These are phyloP conservation scores for Plestiodon gilberti DNA, from an alignment of 2,113 vertebrate genomes.

Conservation along the genomic window DNA sequence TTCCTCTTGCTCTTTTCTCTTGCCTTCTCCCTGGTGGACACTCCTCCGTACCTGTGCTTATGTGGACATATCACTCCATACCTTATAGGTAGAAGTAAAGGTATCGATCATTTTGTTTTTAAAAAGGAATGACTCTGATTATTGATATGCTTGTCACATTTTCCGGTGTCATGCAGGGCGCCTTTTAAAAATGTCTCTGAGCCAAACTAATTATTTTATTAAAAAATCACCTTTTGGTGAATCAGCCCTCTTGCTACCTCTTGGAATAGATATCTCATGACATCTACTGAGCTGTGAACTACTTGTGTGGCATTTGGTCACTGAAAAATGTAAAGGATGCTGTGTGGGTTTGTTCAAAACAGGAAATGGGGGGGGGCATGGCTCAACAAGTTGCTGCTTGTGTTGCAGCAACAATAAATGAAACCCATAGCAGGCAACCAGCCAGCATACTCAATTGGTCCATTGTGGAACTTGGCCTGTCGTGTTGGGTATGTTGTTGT, in stretches of 20 bases:
- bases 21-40: constrained; percentile 73
- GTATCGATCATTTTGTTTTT: constrained; percentile 84
- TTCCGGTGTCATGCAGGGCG: constrained; percentile 28
- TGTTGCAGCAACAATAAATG: not conserved
- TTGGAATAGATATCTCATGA: not conserved
- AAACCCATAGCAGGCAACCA: not conserved
- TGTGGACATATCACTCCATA: constrained; percentile 76
- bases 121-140: constrained; percentile 60
- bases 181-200: constrained; percentile 41
- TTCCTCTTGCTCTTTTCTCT: constrained; percentile 67
- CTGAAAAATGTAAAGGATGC: not conserved
- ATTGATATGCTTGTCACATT: constrained; percentile 57
- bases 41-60: constrained; percentile 69
- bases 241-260: not conserved
- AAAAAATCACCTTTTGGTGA: constrained; percentile 11
- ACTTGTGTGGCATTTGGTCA: not conserved
- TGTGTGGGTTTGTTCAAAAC: rapidly evolving
- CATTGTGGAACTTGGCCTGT: not conserved
- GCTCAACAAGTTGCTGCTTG: not conserved
- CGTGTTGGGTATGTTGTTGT: not conserved
- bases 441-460: not conserved
- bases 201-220: constrained; percentile 29
- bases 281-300: not conserved
- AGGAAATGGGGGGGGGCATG: not conserved
- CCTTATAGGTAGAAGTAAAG: constrained; percentile 97